Evolutionary conservation across 1,140 invertebrate species (phyloP).

Genomic region (Heliothis subflexa): DNA sequence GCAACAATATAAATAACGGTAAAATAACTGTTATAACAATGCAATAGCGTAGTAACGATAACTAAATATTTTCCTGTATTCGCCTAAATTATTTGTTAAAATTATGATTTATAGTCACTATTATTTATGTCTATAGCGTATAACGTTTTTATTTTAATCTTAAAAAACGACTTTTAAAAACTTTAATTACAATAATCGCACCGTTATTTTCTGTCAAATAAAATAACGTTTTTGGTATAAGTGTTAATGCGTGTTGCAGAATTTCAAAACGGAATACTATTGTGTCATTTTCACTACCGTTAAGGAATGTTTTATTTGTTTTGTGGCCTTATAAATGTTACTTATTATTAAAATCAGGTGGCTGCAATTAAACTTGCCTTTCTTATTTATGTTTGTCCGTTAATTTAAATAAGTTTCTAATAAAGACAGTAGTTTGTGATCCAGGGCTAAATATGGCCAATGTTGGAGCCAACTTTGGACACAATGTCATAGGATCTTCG

Average conservation of each 20-base stretch:
- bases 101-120: conserved; percentile 57
- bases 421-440: conserved; percentile 45
- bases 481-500: background rate
- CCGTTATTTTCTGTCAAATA: conserved; percentile 17
- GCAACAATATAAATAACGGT: conserved; percentile 18
- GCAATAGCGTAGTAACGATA: conserved; percentile 45
- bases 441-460: conserved; percentile 12
- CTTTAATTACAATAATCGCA: conserved; percentile 36
- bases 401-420: conserved; percentile 47
- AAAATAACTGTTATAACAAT: conserved; percentile 35
- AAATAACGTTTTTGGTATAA: conserved; percentile 18
- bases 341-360: conserved; percentile 43
- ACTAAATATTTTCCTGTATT: conserved; percentile 46
- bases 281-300: conserved; percentile 20
- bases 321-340: conserved; percentile 57
- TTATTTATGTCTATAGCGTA: conserved; percentile 59
- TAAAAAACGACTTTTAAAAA: conserved; percentile 20
- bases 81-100: conserved; percentile 58
- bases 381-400: conserved; percentile 30
- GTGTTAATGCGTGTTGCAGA: conserved; percentile 34
- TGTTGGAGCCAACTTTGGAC: background rate
- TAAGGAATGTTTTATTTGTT: conserved; percentile 41
- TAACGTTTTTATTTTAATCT: conserved; percentile 51
- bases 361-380: conserved; percentile 44
- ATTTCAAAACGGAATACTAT: background rate